Percentiles rank a stretch among this genome's conserved stretches.
phyloP scores from a whole-genome alignment of 37 sponge, comb jelly and placozoan species.

The Chondrilla cf. caribensis region DNA sequence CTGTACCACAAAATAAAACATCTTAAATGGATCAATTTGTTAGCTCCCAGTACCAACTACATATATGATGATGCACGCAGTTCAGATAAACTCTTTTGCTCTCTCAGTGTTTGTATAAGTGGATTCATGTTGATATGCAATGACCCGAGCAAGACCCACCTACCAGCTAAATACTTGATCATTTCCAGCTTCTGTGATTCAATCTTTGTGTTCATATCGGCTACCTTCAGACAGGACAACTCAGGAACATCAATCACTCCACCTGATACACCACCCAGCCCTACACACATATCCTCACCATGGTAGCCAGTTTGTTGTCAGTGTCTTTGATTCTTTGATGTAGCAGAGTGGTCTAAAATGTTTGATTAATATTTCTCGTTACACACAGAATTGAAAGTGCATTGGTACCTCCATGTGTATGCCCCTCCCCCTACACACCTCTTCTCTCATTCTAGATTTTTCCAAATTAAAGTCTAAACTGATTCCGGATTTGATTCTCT shows the following conservation, averaged over 20 bases:
- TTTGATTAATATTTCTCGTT: no score
- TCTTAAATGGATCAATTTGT: no score
- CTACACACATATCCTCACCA: no score
- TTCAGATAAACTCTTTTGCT: no score
- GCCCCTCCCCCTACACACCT: constrained; percentile 39
- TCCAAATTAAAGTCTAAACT: constrained; percentile 79
- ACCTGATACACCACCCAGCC: neutral
- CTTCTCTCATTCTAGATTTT: constrained; percentile 70
- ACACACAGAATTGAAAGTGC: no score
- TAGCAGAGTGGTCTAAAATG: constrained; percentile 43
- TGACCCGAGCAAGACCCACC: no score
- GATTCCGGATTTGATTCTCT: constrained; percentile 57
- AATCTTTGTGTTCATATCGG: constrained; percentile 63
- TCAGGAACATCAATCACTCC: neutral
- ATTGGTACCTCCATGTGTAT: no score
- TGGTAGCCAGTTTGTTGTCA: constrained; percentile 61
- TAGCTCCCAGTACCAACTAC: no score
- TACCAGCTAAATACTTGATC: constrained; percentile 79
- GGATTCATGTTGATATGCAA: no score
- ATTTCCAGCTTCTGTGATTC: constrained; percentile 77
- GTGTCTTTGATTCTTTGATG: constrained; percentile 68
- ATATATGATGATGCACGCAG: no score
- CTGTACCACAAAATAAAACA: no score
- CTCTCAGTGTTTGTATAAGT: no score
- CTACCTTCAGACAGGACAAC: constrained; percentile 40